Base-by-base conservation (phyloP, 1,140 invertebrate genomes). In the Battus philenor region DNA sequence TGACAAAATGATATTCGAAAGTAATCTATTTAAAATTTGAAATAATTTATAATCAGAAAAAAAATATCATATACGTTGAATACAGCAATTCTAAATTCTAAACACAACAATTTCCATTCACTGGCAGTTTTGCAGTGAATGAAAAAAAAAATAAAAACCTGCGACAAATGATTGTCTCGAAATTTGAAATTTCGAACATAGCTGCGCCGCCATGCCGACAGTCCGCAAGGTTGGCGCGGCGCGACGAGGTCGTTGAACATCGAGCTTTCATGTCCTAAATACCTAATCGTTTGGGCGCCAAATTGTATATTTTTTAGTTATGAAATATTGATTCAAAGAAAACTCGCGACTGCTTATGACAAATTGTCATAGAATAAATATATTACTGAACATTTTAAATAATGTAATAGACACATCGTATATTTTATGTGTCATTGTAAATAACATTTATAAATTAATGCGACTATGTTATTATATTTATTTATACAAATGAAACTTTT, bases 201-300 rank as follows among this genome's bases (percentile, higher is more conserved):
- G 44, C 18, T 44, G 39, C 43, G 44, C 43, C 45, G 47, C 38
- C 55, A 48, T 50, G 54, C 39, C 49, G 60, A 51, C 55, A 41
- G 56, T 52, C 50, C 60, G 64, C 68, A 69, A 73, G 67, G 72
- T 69, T 73, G 67, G 56, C 59, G 67, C 63, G 64, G 62, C 59
- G 48, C 52, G 51, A 16, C 72, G 72, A 76, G 72, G 72, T 73
- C 72, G 70, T 66, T 73, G 69, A 65, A 72, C 69, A 72, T 52
- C 57, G 50, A 51, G 68, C 58, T 68, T 62, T 63, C 56, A 65
- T 69, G 66, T 65, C 59, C 68, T 61, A 72, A 66, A 72, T 72
- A 72, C 62, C 63, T 66, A 68, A 67, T 64, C 57, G 47, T 45
- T 48, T 44, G 46, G 47, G 33, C 39, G 49, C 49, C 55, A 39